Conservation (phyloP, 2,888 invertebrate genomes). For the Sycophila texana region DNA sequence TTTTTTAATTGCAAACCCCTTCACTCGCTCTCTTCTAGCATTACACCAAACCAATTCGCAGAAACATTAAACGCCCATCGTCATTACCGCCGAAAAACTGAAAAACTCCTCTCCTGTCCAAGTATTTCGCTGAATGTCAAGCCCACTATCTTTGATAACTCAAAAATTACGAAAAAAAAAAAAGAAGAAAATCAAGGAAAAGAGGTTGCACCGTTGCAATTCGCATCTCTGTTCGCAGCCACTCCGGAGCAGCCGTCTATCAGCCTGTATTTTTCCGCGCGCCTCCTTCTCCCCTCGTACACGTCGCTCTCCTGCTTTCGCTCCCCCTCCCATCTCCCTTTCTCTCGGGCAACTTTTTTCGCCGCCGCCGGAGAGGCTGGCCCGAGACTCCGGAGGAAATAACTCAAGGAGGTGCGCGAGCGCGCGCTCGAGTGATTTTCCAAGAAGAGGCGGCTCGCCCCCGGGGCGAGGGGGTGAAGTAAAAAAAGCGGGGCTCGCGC, state of each 20-base stretch:
- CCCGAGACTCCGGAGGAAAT: conserved; percentile 34
- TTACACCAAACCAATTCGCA: no score
- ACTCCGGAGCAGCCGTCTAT: background rate
- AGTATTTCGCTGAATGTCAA: no score
- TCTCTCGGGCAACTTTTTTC: conserved; percentile 8
- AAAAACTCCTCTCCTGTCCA: no score
- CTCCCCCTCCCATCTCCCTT: background rate
- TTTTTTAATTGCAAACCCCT: no score
- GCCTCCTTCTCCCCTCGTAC: background rate
- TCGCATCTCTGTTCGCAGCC: background rate
- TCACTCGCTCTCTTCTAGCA: no score
- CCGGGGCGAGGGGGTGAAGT: background rate
- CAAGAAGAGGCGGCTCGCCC: background rate
- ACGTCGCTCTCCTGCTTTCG: background rate
- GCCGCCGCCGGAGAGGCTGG: conserved; percentile 8
- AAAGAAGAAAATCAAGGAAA: no score
- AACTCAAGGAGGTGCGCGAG: conserved; percentile 21
- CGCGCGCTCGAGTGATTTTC: conserved; percentile 48
- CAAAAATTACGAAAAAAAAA: no score
- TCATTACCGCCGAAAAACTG: no score
- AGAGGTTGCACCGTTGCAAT: no score
- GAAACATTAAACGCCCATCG: no score
- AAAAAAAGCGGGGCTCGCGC: background rate
- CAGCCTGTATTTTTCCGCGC: background rate
- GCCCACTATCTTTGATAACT: no score